Evolutionary conservation across 2,888 invertebrate species (phyloP), one percentile per base, ranked within the genome.

Genomic region (Nymphalis urticae): DNA sequence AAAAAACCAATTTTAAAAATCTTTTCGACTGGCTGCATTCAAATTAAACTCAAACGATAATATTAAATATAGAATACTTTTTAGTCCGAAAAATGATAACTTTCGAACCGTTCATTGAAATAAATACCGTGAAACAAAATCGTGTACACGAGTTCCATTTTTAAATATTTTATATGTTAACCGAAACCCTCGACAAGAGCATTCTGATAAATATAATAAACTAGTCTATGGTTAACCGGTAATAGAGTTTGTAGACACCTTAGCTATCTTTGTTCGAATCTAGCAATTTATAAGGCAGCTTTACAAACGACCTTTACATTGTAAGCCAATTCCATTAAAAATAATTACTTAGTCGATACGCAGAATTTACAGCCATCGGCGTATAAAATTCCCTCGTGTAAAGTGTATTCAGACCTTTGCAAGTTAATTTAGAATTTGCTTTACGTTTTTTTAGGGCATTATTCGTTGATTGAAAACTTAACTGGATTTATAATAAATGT

Each of bases 311-410:
- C 69, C 48, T 60, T 70, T 59, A 66, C 69, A 62, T n/a, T 69
- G 62, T 63, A 56, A 70, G 65, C 60, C 66, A 70, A 69, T 71
- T 68, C 67, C 70, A 70, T 71, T 69, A 72, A 66, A 71, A 71
- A 72, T 72, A 68, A 72, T 72, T 72, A 72, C 72, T 68, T 72
- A 70, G 72, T 60, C 70, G 70, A 72, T 70, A 70, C 68, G 62
- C 64, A 62, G 59, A 72, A 70, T 72, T 72, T 70, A 72, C 63
- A 68, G 68, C 72, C 70, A 61, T 48, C 61, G 66, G 64, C 56
- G 63, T 36, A 62, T 48, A 62, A 68, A 62, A 68, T 68, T 62
- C 71, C 69, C 68, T 19, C 32, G 69, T 47, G 69, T 66, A 62
- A 53, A 51, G 58, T 68, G 68, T 63, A 21, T 71, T 62, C 64